Conservation (phyloP, 1,140 invertebrate genomes). For the Lutraria rhynchaena region DNA sequence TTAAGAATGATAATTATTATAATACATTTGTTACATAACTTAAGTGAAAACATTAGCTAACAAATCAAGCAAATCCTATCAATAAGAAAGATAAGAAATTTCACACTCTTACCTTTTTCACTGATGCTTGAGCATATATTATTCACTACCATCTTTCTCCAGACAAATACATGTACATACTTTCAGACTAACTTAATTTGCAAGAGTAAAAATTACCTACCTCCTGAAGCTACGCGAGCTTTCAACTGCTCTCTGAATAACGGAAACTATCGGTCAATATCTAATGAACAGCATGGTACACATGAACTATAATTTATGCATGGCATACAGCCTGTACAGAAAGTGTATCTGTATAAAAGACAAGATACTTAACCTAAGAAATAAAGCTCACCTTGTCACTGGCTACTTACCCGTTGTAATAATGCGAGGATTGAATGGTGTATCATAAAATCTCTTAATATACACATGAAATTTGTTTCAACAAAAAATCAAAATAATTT, state of each 20-base stretch:
- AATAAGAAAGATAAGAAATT: neutral
- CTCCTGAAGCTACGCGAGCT: neutral
- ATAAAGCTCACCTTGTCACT: neutral
- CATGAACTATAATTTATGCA: too few relatives aligned
- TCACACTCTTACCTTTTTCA: neutral
- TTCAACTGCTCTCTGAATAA: neutral
- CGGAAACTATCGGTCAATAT: neutral
- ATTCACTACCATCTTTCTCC: slow-evolving; percentile 1
- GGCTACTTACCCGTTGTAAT: slow-evolving; percentile 16
- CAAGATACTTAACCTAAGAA: neutral
- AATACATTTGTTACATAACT: neutral
- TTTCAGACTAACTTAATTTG: neutral
- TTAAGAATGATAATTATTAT: neutral
- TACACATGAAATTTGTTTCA: neutral
- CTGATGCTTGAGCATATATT: slow-evolving; percentile 24
- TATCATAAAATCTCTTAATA: slow-evolving; percentile 7
- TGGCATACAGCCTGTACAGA: too few relatives aligned
- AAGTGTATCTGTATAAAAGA: too few relatives aligned
- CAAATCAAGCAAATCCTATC: neutral
- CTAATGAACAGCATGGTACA: slow-evolving; percentile 1
- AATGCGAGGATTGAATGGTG: slow-evolving; percentile 30
- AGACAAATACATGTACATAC: neutral
- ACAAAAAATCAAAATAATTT: neutral
- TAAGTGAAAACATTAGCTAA: neutral
- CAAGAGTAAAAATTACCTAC: neutral